Conservation (phyloP, 53 echinoderm and acorn worm species). For the Patiria pectinifera region DNA sequence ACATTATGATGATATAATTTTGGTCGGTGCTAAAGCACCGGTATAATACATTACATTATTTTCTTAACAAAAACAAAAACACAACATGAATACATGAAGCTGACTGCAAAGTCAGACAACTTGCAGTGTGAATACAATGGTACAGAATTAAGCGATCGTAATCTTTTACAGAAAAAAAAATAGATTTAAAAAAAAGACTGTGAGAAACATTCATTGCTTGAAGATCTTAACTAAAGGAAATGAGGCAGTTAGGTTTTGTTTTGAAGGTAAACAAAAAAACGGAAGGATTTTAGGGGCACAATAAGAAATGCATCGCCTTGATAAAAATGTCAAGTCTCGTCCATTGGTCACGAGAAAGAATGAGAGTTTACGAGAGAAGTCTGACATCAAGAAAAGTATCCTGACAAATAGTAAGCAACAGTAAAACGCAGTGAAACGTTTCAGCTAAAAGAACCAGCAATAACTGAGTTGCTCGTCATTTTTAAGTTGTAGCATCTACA, state of each 20-base stretch:
- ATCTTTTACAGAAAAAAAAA: constrained; percentile 26
- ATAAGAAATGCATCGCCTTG: not conserved
- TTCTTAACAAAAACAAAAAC: constrained; percentile 19
- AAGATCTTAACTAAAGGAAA: constrained; percentile 27
- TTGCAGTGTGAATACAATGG: constrained; percentile 55
- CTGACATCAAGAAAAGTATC: not conserved
- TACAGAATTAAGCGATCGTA: constrained; percentile 5
- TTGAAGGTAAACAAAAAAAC: not conserved
- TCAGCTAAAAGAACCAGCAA: not conserved
- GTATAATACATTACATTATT: constrained; percentile 39
- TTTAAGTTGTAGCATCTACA: not conserved
- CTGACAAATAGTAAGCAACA: not conserved
- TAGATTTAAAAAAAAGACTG: not conserved
- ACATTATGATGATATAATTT: constrained; percentile 44
- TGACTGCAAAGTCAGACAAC: constrained; percentile 39
- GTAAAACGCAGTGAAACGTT: not conserved
- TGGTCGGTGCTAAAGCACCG: constrained; percentile 28
- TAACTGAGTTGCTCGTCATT: not conserved
- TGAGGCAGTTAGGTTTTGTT: constrained; percentile 47
- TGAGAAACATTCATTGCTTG: constrained; percentile 39
- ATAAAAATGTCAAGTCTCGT: not conserved
- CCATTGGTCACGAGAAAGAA: not conserved
- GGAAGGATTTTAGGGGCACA: not conserved
- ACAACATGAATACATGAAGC: constrained; percentile 54
- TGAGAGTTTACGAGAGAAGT: not conserved